Evolutionary conservation across 92 coral and sea anemone species (phyloP), one percentile per base, ranked within the genome.

Genomic region (Zoanthus sansibaricus): DNA sequence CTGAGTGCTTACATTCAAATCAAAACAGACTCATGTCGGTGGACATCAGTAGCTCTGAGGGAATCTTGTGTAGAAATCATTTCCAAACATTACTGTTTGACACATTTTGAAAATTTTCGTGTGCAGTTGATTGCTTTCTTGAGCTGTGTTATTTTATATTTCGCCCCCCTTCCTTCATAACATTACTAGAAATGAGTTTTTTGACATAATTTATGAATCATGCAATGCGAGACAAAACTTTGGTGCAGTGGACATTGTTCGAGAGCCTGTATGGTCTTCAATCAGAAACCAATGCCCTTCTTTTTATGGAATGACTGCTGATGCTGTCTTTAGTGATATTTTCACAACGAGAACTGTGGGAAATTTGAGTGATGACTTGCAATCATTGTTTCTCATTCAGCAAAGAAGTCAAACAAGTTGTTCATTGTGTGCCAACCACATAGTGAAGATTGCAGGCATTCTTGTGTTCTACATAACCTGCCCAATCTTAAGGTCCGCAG

Each of bases 41-140:
- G 42, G 42, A 37, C 42, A 37, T 37, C 42, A 37, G 46, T 3
- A 44, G 25, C 15, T 37, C 17, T 18, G 37, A 61, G 14, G n/a
- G n/a, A 12, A 64, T 21, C 20, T 16, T 87, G 87, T 32, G n/a
- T 37, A 79, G 55, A 49, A 11, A 61, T 76, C 87, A 90, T 58
- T 93, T 93, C 64, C 87, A 68, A 37, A 87, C 25, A 90, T 87
- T 90, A 93, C 48, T 93, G 95, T 47, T 90, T 93, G 44, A 90
- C 76, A 85, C 6, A 72, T 54, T 78, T 82, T 44, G 92, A 93
- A 93, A 83, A 71, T 91, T 84, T 58, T 92, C 91, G 12, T 92
- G 91, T 90, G 95, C 95, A 87, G 90, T 93, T 87, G 93, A 93
- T 84, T 90, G 84, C 79, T 90, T 90, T 84, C 89, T 87, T 25